These are phyloP conservation scores for Passer montanus DNA, from an alignment of 2,113 vertebrate species.

Conservation along the genomic window DNA sequence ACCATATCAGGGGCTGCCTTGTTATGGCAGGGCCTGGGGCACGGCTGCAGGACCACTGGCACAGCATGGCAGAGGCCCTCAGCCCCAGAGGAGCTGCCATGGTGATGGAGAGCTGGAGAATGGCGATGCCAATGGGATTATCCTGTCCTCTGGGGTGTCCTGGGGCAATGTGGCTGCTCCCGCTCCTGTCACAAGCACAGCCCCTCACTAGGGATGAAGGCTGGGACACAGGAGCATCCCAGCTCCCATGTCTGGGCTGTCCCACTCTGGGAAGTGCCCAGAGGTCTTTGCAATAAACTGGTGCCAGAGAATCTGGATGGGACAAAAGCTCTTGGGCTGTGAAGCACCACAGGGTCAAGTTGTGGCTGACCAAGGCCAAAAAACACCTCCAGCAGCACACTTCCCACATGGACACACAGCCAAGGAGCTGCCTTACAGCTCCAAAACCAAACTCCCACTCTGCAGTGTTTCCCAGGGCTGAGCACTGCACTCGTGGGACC, in stretches of 20 bases:
- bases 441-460: background rate
- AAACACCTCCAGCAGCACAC: background rate
- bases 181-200: rapidly evolving
- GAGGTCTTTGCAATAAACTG: background rate
- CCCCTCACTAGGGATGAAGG: background rate
- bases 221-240: background rate
- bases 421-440: background rate
- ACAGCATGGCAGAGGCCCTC: background rate
- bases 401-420: rapidly evolving
- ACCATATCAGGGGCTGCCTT: background rate
- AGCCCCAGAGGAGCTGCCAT: background rate
- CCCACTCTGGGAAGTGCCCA: background rate
- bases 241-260: background rate
- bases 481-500: rapidly evolving
- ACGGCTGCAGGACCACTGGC: rapidly evolving
- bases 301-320: background rate
- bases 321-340: background rate
- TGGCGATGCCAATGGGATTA: rapidly evolving
- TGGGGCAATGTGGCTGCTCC: rapidly evolving
- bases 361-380: background rate
- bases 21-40: rapidly evolving
- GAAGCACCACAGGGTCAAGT: background rate
- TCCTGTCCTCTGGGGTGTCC: background rate
- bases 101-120: rapidly evolving
- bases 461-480: background rate